Evolutionary conservation across 2,113 vertebrate species (phyloP).

Genomic region (Plestiodon gilberti): DNA sequence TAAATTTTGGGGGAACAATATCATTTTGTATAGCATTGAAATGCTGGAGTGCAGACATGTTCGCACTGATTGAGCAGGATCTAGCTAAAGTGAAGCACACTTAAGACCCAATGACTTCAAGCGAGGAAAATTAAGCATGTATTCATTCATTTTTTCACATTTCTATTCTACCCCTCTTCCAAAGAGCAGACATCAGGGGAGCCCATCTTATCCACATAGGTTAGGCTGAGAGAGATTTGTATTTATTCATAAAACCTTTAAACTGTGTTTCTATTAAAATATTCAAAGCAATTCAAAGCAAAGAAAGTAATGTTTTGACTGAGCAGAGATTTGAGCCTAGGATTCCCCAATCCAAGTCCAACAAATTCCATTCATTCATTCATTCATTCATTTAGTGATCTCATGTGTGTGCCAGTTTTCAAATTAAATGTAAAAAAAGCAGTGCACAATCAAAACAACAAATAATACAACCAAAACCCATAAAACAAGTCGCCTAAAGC

Average conservation of each 20-base stretch:
- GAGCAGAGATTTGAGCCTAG: neutral
- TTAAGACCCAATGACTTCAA: neutral
- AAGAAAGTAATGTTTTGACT: too few species aligned
- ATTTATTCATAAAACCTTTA: neutral
- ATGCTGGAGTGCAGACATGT: conserved; percentile 36
- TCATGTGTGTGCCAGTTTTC: neutral
- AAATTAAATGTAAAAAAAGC: neutral
- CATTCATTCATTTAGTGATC: too few species aligned
- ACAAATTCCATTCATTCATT: neutral
- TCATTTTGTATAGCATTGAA: conserved; percentile 43
- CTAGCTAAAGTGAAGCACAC: neutral
- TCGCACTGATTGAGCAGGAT: neutral
- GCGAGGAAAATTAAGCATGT: neutral
- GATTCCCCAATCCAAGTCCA: neutral
- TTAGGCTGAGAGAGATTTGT: neutral
- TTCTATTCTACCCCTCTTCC: neutral
- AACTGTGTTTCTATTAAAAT: too few species aligned
- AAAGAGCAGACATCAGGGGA: neutral
- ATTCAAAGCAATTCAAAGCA: too few species aligned
- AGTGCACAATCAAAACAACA: neutral
- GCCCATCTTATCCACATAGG: neutral
- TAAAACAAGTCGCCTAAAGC: neutral
- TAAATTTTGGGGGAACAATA: neutral
- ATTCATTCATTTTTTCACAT: neutral
- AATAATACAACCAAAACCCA: neutral